Evolutionary conservation across 2,113 vertebrate species (phyloP), one percentile per base, ranked within the genome.

Genomic region (Coreoperca whiteheadi): DNA sequence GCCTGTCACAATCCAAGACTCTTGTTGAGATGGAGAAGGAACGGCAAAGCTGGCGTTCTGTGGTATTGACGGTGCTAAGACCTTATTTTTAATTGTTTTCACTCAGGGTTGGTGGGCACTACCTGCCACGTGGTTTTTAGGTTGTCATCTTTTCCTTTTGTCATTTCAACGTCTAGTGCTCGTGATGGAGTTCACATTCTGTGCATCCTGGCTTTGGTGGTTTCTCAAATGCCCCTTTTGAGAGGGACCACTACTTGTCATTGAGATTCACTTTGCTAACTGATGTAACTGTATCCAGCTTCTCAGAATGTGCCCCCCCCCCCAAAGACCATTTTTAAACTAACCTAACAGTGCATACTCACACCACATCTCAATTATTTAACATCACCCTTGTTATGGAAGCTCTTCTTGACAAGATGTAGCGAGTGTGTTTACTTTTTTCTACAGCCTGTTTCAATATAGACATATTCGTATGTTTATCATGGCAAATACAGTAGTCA

Each of bases 41-140:
- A 86, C 60, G 79, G 71, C 74, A 72, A 81, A 84, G 48, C 54
- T 79, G 79, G 78, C 41, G 50, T 91, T 87, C 54, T 88, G 79
- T 83, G 73, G 85, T 87, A 68, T 90, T 51, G 91, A 93, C 21
- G 90, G 93, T 93, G 94, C 95, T 92, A 93, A 87, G 79, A 89
- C 71, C 68, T 89, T 78, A 70, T 43, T 43, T 12, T 12, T 59
- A 82, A 46, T 54, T 54, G 43, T 82, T 87, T 82, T 90, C 91
- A 92, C 92, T 95, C 93, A 92, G 94, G 92, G 93, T 84, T 83
- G 84, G 90, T 84, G 88, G 90, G 86, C 72, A 83, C 76, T 74
- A 81, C 79, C 84, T 84, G 67, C 85, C 85, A 83, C 21, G 23
- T 75, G 78, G 84, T 87, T 84, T n/a, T 77, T 82, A 77, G 82